These are phyloP conservation scores for Chaetodon trifasciatus DNA, from an alignment of 2,797 vertebrate species.

Conservation along the genomic window DNA sequence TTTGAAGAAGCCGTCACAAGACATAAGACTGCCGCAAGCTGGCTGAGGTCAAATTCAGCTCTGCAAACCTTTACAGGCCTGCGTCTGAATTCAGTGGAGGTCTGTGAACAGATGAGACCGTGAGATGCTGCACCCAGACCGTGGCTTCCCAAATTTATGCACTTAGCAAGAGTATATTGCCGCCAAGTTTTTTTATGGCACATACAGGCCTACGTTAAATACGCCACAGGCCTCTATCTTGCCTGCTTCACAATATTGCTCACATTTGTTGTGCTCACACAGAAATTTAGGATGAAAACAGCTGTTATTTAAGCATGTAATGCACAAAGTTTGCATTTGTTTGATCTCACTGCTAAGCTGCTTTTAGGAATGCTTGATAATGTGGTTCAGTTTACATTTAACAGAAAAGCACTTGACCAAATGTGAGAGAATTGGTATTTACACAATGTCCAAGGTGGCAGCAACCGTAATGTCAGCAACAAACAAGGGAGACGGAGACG, in stretches of 20 bases:
- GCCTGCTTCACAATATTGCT: constrained; percentile 70
- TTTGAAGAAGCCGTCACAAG: constrained; percentile 26
- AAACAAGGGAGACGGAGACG: constrained; percentile 39
- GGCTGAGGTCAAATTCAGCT: constrained; percentile 35
- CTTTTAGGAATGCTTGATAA: constrained; percentile 26
- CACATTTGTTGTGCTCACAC: constrained; percentile 42
- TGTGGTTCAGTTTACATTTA: constrained; percentile 21
- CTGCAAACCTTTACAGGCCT: constrained; percentile 24
- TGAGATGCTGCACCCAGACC: constrained; percentile 27
- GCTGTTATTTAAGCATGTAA: constrained; percentile 26
- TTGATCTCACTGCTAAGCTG: constrained; percentile 30
- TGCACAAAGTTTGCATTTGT: constrained; percentile 14
- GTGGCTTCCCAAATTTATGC: constrained; percentile 22
- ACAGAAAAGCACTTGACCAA: constrained; percentile 25
- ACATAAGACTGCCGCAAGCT: constrained; percentile 38
- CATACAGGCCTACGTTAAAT: constrained; percentile 24
- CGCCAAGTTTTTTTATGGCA: constrained; percentile 41
- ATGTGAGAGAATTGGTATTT: constrained; percentile 57
- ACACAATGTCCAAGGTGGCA: constrained; percentile 50
- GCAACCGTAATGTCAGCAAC: constrained; percentile 47
- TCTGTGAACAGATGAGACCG: constrained; percentile 23
- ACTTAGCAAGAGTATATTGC: constrained; percentile 27
- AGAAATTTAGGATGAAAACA: constrained; percentile 38
- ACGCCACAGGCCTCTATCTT: constrained; percentile 37
- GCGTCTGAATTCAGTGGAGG: constrained; percentile 12